Conservation (phyloP, 1,140 invertebrate genomes). For the Dendrolimus punctatus region DNA sequence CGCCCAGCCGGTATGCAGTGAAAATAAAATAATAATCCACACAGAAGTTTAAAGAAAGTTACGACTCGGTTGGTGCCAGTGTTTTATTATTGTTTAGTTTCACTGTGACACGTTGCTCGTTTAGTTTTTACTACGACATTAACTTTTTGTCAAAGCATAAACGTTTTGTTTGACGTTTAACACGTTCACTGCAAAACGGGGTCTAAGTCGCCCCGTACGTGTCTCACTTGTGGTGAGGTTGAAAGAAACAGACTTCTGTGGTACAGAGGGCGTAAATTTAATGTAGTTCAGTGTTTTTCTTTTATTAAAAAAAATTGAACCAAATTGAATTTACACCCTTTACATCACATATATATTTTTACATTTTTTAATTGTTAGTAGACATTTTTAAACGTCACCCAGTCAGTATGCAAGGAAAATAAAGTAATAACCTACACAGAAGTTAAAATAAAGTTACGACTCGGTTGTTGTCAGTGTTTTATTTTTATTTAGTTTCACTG, state of each 20-base stretch:
- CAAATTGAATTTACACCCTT: no score
- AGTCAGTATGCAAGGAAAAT: constrained; percentile 10
- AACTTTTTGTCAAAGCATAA: constrained; percentile 65
- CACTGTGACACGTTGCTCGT: constrained; percentile 52
- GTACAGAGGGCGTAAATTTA: no score
- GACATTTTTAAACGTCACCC: constrained; percentile 1
- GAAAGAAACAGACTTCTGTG: no score
- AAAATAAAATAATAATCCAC: constrained; percentile 10
- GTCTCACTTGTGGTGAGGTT: no score
- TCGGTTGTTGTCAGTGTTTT: constrained; percentile 13
- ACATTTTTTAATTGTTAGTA: no score
- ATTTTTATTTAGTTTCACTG: constrained; percentile 42
- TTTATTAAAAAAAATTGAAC: no score
- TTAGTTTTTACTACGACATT: constrained; percentile 58
- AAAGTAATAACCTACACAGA: constrained; percentile 8
- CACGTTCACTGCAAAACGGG: no score
- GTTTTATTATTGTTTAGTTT: constrained; percentile 39
- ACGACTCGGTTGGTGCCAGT: constrained; percentile 15
- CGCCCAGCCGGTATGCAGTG: constrained; percentile 11
- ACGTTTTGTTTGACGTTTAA: constrained; percentile 28
- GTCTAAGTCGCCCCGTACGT: no score
- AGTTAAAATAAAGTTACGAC: constrained; percentile 19
- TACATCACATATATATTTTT: no score
- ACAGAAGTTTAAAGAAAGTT: constrained; percentile 12
- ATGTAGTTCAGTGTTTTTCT: no score